phyloP scores from a whole-genome alignment of 1,140 invertebrate genomes.

The Mercenaria mercenaria region DNA sequence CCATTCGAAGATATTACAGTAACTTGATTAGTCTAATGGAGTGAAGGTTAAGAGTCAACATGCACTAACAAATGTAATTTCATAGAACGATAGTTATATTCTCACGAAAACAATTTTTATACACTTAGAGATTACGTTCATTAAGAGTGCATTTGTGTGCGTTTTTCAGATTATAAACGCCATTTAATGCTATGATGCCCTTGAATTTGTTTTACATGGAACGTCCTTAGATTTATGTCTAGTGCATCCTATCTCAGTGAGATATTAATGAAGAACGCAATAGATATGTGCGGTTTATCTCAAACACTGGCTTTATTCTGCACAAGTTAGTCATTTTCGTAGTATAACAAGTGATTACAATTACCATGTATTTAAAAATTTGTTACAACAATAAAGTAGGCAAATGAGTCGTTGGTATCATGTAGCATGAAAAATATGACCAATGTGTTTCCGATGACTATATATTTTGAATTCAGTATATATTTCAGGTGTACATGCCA shows the following conservation, averaged over 20 bases:
- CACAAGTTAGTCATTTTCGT: not conserved
- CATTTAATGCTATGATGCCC: no score
- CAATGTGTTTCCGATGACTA: not conserved
- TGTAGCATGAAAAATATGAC: not conserved
- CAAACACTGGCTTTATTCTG: not conserved
- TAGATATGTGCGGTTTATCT: conserved; percentile 15
- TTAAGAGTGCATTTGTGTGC: not conserved
- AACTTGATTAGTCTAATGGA: not conserved
- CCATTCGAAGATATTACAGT: not conserved
- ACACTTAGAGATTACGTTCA: not conserved
- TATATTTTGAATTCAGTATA: conserved; percentile 4
- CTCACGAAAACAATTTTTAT: not conserved
- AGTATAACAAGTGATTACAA: not conserved
- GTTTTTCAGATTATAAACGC: not conserved
- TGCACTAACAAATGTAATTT: not conserved
- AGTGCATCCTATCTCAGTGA: not conserved
- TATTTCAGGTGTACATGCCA: conserved; percentile 47
- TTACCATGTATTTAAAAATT: not conserved
- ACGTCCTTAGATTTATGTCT: conserved; percentile 6
- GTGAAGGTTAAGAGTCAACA: not conserved
- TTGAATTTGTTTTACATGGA: conserved; percentile 1
- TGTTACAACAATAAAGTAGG: not conserved
- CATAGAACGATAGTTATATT: not conserved
- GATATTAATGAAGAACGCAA: not conserved
- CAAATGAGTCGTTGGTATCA: not conserved